A percentile compares a stretch with the other conserved stretches of the same genome.
These are phyloP conservation scores for Thera obeliscata DNA, from an alignment of 2,888 invertebrate genomes.

Conservation along the genomic window DNA sequence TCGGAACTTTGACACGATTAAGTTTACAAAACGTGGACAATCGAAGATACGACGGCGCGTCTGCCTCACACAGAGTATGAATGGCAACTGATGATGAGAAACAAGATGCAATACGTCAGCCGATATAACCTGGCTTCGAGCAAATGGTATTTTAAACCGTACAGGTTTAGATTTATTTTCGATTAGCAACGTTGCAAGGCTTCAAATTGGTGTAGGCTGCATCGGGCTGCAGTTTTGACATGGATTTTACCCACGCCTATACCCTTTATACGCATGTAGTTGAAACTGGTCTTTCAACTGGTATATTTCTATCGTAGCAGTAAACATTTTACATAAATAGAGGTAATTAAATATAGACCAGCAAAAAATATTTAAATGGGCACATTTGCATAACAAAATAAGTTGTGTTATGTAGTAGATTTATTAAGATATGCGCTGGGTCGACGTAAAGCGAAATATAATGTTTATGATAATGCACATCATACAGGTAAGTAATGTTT, in stretches of 20 bases:
- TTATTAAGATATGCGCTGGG: conserved; percentile 10
- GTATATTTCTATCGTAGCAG: conserved; percentile 13
- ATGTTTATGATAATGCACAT: not conserved
- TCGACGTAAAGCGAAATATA: not conserved
- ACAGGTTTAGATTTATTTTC: conserved; percentile 32
- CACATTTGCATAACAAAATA: conserved; percentile 21
- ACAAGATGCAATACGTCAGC: conserved; percentile 57
- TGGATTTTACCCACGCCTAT: conserved; percentile 51
- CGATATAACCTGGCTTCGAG: conserved; percentile 45
- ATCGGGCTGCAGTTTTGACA: conserved; percentile 35
- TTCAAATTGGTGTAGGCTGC: conserved; percentile 36
- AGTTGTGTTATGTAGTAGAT: not conserved
- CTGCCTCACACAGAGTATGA: conserved; percentile 48
- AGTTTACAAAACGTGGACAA: conserved; percentile 42
- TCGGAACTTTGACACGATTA: conserved; percentile 60
- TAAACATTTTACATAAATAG: not conserved
- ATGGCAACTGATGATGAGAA: conserved; percentile 64
- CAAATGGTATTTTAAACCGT: conserved; percentile 54
- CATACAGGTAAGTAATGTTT: not conserved
- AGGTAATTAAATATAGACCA: conserved; percentile 2
- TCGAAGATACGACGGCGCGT: conserved; percentile 46
- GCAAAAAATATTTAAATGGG: conserved; percentile 2
- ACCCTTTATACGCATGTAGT: conserved; percentile 20
- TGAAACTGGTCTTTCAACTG: conserved; percentile 18
- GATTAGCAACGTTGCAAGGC: conserved; percentile 20